phyloP scores from a whole-genome alignment of 2,888 invertebrate species.

The Incurvaria masculella region DNA sequence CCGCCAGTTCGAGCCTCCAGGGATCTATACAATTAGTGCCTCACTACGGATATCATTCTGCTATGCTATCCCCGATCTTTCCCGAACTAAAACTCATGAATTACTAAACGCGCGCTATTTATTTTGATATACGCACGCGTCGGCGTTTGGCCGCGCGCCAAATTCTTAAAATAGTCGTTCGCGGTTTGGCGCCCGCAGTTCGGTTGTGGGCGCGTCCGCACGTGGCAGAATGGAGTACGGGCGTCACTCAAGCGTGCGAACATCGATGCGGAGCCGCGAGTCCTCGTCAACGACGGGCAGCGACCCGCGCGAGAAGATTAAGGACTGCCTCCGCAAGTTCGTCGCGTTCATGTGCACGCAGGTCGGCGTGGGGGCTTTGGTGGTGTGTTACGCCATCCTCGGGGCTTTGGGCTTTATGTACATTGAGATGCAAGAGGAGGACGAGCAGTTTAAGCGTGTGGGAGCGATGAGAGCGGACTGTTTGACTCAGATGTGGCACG shows the following conservation, averaged over 20 bases:
- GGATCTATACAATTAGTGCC: too few relatives aligned
- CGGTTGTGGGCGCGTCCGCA: slow-evolving; percentile 4
- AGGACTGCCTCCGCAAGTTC: slow-evolving; percentile 81
- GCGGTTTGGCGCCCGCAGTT: slow-evolving; percentile 10
- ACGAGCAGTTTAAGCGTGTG: slow-evolving; percentile 49
- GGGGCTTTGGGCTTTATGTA: slow-evolving; percentile 80
- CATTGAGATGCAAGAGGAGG: slow-evolving; percentile 65
- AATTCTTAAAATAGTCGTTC: slow-evolving; percentile 5
- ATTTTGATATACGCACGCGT: slow-evolving; percentile 16
- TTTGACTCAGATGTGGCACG: slow-evolving; percentile 65
- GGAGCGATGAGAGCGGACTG: slow-evolving; percentile 52
- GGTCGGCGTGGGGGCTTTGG: slow-evolving; percentile 84
- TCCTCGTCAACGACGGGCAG: slow-evolving; percentile 65
- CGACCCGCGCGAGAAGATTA: slow-evolving; percentile 72
- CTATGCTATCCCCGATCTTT: too few relatives aligned
- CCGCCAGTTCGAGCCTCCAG: too few relatives aligned
- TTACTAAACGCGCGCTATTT: background rate
- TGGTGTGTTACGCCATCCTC: slow-evolving; percentile 82
- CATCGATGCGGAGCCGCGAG: slow-evolving; percentile 62
- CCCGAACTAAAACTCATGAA: background rate
- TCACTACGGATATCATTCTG: too few relatives aligned
- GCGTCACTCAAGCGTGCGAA: slow-evolving; percentile 47
- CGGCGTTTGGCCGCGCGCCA: slow-evolving; percentile 4
- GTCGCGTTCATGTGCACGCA: slow-evolving; percentile 92
- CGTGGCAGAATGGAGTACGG: slow-evolving; percentile 37